Conservation (phyloP, 2,888 invertebrate species). For the Ophion ventricosus region DNA sequence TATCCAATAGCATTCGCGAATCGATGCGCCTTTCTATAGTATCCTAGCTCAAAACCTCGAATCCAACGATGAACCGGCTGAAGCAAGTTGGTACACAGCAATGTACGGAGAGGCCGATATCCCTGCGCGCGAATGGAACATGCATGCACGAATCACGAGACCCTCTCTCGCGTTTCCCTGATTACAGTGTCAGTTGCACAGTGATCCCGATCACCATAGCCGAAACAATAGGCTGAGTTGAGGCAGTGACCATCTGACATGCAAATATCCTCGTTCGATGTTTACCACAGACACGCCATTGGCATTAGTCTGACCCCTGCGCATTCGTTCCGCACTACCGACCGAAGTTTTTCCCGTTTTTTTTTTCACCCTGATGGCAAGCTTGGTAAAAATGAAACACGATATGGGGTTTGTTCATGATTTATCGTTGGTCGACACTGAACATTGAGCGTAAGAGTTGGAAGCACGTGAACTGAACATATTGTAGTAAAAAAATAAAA, state of each 20-base stretch:
- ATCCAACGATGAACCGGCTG: background rate
- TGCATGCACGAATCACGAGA: conserved; percentile 44
- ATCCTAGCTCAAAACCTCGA: background rate
- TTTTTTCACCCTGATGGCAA: background rate
- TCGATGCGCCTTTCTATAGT: background rate
- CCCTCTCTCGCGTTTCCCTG: conserved; percentile 46
- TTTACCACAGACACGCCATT: conserved; percentile 7
- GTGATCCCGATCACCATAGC: conserved; percentile 56
- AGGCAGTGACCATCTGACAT: conserved; percentile 49
- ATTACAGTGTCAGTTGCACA: conserved; percentile 58
- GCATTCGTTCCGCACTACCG: background rate
- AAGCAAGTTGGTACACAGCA: background rate
- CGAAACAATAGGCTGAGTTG: conserved; percentile 53
- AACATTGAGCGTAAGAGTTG: background rate
- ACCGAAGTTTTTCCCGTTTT: background rate
- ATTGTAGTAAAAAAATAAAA: background rate
- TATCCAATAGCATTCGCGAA: conserved; percentile 48
- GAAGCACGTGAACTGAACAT: background rate
- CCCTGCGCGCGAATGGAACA: conserved; percentile 42
- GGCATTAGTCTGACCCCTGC: background rate
- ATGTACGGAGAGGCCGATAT: conserved; percentile 4
- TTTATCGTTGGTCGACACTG: background rate
- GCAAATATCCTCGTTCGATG: conserved; percentile 43
- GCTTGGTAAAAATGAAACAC: background rate
- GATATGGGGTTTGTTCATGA: background rate